These are phyloP conservation scores for Siniperca obscura DNA, from an alignment of 2,797 vertebrate species.

Conservation along the genomic window DNA sequence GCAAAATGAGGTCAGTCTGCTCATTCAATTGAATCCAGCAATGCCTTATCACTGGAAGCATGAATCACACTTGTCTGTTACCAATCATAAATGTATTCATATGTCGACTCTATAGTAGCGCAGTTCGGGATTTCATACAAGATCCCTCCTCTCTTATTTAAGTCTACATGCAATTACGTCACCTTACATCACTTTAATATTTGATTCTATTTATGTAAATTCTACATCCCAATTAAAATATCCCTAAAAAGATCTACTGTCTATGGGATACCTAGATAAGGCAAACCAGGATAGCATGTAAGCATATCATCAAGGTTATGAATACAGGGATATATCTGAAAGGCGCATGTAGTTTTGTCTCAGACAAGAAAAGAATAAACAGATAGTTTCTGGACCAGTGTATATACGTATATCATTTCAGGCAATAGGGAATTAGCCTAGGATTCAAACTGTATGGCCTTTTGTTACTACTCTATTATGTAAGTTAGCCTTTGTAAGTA, in stretches of 20 bases:
- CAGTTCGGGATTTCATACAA: not conserved
- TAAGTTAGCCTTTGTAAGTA: not conserved
- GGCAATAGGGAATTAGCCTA: not conserved
- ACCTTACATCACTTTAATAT: not conserved
- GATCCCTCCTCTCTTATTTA: not conserved
- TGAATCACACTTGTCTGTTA: slow-evolving; percentile 34
- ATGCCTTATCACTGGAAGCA: slow-evolving; percentile 47
- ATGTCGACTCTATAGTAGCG: slow-evolving; percentile 10
- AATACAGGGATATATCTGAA: not conserved
- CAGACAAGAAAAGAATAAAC: slow-evolving; percentile 13
- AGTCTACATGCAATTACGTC: not conserved
- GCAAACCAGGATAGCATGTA: not conserved
- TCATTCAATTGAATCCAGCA: slow-evolving; percentile 61
- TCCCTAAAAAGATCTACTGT: not conserved
- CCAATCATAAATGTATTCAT: slow-evolving; percentile 29
- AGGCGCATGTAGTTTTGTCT: not conserved
- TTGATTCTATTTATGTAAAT: not conserved
- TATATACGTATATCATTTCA: not conserved
- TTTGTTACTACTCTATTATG: not conserved
- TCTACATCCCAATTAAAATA: not conserved
- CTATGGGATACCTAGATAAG: not conserved
- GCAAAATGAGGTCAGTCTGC: slow-evolving; percentile 58
- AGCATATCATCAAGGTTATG: no score
- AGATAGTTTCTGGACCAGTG: not conserved
- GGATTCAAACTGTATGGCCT: not conserved